These are phyloP conservation scores for Cerceris ruficornis DNA, from an alignment of 2,888 invertebrate genomes.

Conservation along the genomic window DNA sequence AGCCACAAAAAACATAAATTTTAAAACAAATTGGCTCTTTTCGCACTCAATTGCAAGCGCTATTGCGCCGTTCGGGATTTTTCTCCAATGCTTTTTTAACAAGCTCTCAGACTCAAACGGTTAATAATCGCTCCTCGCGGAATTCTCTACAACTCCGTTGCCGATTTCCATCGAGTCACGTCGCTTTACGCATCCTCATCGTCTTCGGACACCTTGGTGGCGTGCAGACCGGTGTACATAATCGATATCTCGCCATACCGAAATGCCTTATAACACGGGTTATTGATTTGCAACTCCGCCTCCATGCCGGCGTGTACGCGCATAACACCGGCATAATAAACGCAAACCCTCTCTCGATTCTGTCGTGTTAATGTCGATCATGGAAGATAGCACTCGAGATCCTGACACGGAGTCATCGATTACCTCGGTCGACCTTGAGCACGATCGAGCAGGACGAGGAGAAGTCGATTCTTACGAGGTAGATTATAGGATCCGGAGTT, in stretches of 20 bases:
- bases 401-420: slow-evolving; percentile 9
- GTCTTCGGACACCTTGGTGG: slow-evolving; percentile 46
- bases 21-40: too few relatives aligned
- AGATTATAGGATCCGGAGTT: too few relatives aligned
- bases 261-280: slow-evolving; percentile 69
- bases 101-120: too few relatives aligned
- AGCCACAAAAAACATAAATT: too few relatives aligned
- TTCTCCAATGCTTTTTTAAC: too few relatives aligned
- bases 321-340: slow-evolving; percentile 59
- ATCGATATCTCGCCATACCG: slow-evolving; percentile 67
- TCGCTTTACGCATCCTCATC: slow-evolving; percentile 42
- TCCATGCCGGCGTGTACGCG: slow-evolving; percentile 53
- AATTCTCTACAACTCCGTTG: slow-evolving; percentile 16
- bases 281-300: slow-evolving; percentile 65
- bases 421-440: slow-evolving; percentile 17
- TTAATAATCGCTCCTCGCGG: too few relatives aligned
- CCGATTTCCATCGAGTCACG: slow-evolving; percentile 43
- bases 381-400: slow-evolving; percentile 24
- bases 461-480: too few relatives aligned
- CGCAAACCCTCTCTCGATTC: slow-evolving; percentile 14
- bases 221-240: slow-evolving; percentile 53
- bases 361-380: slow-evolving; percentile 28
- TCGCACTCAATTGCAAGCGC: too few relatives aligned
- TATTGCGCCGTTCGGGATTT: too few relatives aligned
- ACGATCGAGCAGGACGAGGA: background rate